phyloP scores from a whole-genome alignment of 2,113 vertebrate species.

The Hippocampus guttulatus region DNA sequence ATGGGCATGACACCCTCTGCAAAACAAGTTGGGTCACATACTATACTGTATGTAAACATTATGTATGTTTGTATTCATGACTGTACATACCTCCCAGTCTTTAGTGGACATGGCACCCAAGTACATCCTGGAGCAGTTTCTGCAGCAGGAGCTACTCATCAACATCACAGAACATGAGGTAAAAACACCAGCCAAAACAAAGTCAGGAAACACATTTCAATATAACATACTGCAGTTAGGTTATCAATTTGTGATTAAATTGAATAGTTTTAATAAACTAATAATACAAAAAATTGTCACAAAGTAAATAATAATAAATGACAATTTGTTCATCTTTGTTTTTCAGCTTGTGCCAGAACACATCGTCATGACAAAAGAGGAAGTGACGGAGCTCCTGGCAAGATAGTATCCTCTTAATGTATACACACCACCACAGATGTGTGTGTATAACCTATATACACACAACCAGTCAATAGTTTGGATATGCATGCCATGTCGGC shows the following conservation, averaged over 20 bases:
- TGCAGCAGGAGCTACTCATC: slow-evolving; percentile 94
- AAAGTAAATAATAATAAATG: neutral
- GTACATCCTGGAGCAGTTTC: slow-evolving; percentile 94
- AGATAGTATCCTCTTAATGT: slow-evolving; percentile 88
- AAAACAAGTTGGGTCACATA: slow-evolving; percentile 79
- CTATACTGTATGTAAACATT: too few species aligned
- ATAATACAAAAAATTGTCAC: too few species aligned
- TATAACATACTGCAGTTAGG: neutral
- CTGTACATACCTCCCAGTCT: slow-evolving; percentile 69
- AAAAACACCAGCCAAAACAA: slow-evolving; percentile 12
- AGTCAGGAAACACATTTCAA: too few species aligned
- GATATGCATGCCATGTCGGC: neutral
- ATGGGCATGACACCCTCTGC: slow-evolving; percentile 98
- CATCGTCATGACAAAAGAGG: slow-evolving; percentile 97
- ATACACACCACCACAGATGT: neutral
- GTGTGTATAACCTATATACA: neutral
- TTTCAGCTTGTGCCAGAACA: slow-evolving; percentile 92
- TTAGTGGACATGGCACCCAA: slow-evolving; percentile 98
- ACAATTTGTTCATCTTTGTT: slow-evolving; percentile 2
- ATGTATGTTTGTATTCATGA: neutral
- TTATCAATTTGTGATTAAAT: too few species aligned
- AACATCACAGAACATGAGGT: slow-evolving; percentile 99
- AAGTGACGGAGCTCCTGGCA: slow-evolving; percentile 87
- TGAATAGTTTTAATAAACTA: too few species aligned
- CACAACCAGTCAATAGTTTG: neutral